phyloP scores from a whole-genome alignment of 2,113 vertebrate genomes.

The Menura novaehollandiae region DNA sequence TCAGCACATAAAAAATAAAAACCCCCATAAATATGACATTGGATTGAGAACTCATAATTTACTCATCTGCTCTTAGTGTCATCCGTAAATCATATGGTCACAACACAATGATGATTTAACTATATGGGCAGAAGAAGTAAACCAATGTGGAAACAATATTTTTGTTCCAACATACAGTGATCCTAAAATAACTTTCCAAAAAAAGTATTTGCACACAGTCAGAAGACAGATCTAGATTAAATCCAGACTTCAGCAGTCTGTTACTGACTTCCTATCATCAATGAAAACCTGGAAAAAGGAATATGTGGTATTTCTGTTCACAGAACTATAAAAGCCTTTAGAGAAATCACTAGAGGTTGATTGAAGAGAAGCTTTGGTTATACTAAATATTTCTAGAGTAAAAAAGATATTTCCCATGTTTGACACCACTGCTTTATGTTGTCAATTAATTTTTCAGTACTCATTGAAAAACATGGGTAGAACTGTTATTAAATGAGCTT shows the following conservation, averaged over 20 bases:
- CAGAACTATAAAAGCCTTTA: background rate
- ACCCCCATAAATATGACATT: background rate
- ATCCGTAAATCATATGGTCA: background rate
- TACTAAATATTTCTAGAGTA: background rate
- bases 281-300: background rate
- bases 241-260: background rate
- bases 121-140: background rate
- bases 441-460: background rate
- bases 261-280: background rate
- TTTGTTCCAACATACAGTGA: background rate
- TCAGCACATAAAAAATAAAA: background rate
- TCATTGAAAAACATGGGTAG: background rate
- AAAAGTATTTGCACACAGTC: background rate
- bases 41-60: background rate
- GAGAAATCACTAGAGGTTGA: background rate
- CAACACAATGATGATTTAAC: background rate
- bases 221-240: background rate
- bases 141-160: rapidly evolving
- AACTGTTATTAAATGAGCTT: background rate
- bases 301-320: background rate
- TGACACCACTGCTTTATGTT: background rate
- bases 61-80: background rate
- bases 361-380: background rate
- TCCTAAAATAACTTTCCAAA: background rate
- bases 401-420: background rate